A percentile compares a stretch with the other conserved stretches of the same genome.
These are phyloP conservation scores for Nasonia vitripennis DNA, from an alignment of 1,140 invertebrate genomes.

Conservation along the genomic window DNA sequence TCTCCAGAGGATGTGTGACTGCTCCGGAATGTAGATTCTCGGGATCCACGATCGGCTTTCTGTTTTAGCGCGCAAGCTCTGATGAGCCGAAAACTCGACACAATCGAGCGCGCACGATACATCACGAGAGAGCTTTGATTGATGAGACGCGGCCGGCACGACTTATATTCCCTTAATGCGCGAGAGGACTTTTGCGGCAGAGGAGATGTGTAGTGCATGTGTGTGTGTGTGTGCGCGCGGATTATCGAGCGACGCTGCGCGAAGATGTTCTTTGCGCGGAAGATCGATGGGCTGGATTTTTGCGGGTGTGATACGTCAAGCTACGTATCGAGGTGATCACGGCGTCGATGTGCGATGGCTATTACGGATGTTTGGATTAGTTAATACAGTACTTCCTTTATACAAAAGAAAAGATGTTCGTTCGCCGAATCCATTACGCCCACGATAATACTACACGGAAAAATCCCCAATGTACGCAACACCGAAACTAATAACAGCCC, in stretches of 20 bases:
- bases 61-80: not conserved
- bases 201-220: too few species aligned
- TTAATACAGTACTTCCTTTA: too few species aligned
- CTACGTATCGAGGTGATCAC: too few species aligned
- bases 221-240: not conserved
- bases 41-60: not conserved
- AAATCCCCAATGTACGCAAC: too few species aligned
- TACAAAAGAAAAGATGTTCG: too few species aligned
- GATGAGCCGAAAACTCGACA: slow-evolving; percentile 1
- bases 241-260: not conserved
- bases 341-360: too few species aligned
- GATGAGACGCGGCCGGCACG: not conserved
- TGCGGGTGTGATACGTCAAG: too few species aligned
- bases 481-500: too few species aligned
- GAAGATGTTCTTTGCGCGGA: not conserved
- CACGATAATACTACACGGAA: too few species aligned
- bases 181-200: not conserved
- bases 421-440: too few species aligned
- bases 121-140: not conserved
- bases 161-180: too few species aligned
- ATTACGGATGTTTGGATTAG: too few species aligned
- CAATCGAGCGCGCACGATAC: not conserved
- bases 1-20: not conserved
- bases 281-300: not conserved
- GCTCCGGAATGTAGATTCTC: not conserved